These are phyloP conservation scores for Gallinago paraguaiae DNA, from an alignment of 2,113 vertebrate species.

Conservation along the genomic window DNA sequence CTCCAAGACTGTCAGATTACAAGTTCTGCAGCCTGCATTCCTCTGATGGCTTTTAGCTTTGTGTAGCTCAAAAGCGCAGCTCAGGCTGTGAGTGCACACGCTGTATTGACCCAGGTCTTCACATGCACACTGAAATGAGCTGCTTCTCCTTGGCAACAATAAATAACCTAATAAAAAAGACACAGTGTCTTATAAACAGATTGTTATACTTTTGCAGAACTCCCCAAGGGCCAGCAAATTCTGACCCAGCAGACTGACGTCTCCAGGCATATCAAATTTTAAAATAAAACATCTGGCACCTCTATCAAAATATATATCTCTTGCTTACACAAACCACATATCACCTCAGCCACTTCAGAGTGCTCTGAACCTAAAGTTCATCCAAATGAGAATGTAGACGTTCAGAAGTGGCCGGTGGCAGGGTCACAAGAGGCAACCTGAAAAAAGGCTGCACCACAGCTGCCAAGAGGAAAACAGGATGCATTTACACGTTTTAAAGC, in stretches of 20 bases:
- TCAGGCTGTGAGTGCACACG: neutral
- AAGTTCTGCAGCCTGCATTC: neutral
- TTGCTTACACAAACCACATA: neutral
- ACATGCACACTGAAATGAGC: neutral
- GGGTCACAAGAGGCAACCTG: neutral
- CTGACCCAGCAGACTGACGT: neutral
- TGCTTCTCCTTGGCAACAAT: neutral
- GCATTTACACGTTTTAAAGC: neutral
- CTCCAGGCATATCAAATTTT: neutral
- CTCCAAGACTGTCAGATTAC: neutral
- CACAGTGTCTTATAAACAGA: neutral
- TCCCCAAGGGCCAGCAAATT: neutral
- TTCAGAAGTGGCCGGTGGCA: neutral
- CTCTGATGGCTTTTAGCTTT: neutral
- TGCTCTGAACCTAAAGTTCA: neutral
- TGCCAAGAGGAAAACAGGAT: neutral
- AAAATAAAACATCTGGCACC: neutral
- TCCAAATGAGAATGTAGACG: neutral
- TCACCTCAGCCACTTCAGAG: neutral
- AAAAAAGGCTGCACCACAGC: neutral
- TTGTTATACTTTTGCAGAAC: neutral
- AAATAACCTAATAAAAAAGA: conserved; percentile 11
- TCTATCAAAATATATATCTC: neutral
- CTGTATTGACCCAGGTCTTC: neutral
- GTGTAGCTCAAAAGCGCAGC: neutral